Conservation (phyloP, 1,140 invertebrate species). For the Ceratina calcarata region DNA sequence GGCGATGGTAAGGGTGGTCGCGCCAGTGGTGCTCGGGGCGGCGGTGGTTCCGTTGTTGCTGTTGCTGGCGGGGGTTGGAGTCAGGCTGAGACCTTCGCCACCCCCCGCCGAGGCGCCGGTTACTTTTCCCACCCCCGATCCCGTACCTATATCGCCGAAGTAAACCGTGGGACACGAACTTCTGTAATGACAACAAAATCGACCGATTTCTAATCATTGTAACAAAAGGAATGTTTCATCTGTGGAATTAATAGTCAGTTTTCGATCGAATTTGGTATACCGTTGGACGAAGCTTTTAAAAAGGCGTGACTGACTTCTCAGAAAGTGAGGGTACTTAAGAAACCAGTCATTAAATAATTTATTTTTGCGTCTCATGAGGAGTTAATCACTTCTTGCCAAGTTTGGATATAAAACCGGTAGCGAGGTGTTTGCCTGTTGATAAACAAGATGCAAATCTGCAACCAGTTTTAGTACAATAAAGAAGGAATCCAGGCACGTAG, state of each 20-base stretch:
- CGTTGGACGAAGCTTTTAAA: too few species aligned
- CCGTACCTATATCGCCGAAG: slow-evolving; percentile 71
- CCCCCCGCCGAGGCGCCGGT: slow-evolving; percentile 63
- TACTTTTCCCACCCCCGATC: slow-evolving; percentile 66
- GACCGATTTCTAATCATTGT: background rate
- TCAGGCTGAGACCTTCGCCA: slow-evolving; percentile 63
- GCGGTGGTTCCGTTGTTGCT: slow-evolving; percentile 42
- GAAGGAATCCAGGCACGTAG: background rate
- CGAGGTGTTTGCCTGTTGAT: background rate
- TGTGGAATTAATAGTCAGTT: background rate
- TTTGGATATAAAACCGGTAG: background rate
- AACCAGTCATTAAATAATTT: too few species aligned
- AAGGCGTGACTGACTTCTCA: too few species aligned
- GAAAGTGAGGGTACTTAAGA: too few species aligned
- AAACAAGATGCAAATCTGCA: background rate
- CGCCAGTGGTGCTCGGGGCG: slow-evolving; percentile 30
- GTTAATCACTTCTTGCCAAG: background rate
- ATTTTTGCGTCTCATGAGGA: background rate
- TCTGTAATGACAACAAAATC: slow-evolving; percentile 59
- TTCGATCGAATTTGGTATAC: background rate
- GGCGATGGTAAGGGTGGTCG: slow-evolving; percentile 43
- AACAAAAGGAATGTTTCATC: too few species aligned
- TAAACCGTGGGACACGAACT: slow-evolving; percentile 73
- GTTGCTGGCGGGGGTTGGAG: slow-evolving; percentile 59
- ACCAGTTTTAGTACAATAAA: background rate